These are phyloP conservation scores for Meteorus sp. DNA, from an alignment of 1,140 invertebrate species.

Conservation along the genomic window DNA sequence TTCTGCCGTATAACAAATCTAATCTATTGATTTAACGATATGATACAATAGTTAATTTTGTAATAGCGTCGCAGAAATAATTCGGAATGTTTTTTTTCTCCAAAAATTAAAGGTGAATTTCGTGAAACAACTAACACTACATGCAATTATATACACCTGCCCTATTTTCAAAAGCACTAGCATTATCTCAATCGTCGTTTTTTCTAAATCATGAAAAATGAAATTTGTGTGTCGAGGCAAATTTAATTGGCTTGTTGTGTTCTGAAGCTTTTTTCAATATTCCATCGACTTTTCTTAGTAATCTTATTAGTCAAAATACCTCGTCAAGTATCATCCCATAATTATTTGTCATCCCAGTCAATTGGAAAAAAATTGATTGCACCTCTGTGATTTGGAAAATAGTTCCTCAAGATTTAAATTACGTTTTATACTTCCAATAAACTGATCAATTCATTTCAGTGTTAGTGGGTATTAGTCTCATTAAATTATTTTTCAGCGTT, in stretches of 20 bases:
- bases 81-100: too few species aligned
- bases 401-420: too few species aligned
- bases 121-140: conserved; percentile 11
- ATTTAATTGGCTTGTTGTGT: too few species aligned
- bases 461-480: background rate
- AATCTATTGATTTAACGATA: too few species aligned
- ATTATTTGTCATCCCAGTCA: conserved; percentile 18
- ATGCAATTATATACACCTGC: conserved; percentile 20
- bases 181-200: conserved; percentile 7
- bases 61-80: too few species aligned
- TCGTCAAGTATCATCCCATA: conserved; percentile 9
- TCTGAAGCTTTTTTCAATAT: conserved; percentile 10
- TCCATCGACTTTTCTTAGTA: too few species aligned
- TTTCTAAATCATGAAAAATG: too few species aligned
- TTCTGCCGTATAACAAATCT: too few species aligned
- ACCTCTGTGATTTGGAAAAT: conserved; percentile 21
- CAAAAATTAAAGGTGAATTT: background rate
- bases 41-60: too few species aligned
- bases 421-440: too few species aligned
- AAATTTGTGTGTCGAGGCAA: too few species aligned
- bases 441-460: too few species aligned
- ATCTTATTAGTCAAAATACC: conserved; percentile 31
- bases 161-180: conserved; percentile 16
- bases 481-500: background rate
- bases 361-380: background rate